Evolutionary conservation across 2,113 vertebrate genomes (phyloP).

Genomic region (Harpagus bidentatus): DNA sequence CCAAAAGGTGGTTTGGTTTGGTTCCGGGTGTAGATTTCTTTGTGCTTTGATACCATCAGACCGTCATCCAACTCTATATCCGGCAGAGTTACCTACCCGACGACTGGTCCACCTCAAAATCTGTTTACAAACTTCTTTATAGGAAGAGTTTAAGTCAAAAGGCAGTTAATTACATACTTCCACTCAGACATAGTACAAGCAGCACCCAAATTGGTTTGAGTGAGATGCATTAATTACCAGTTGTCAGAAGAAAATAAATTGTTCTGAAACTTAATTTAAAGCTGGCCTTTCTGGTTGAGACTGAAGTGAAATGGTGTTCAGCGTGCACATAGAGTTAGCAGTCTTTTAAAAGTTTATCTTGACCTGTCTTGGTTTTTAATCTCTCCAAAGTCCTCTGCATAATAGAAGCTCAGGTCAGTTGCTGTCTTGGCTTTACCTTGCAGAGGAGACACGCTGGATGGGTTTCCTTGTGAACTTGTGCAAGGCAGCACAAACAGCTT

Average conservation of each 20-base stretch:
- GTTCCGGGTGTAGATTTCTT: neutral
- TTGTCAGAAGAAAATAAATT: constrained; percentile 12
- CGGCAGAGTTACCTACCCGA: neutral
- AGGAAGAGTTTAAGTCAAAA: neutral
- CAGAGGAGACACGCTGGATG: neutral
- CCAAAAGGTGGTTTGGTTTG: neutral
- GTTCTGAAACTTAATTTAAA: constrained; percentile 5
- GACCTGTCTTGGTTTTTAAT: neutral
- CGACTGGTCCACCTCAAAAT: neutral
- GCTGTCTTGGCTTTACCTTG: neutral
- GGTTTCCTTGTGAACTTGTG: neutral
- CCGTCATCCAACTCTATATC: neutral
- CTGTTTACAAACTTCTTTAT: neutral
- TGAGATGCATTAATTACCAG: constrained; percentile 5
- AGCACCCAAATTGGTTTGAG: neutral
- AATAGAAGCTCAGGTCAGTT: neutral
- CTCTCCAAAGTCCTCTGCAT: neutral
- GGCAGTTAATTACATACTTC: neutral
- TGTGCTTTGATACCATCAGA: neutral
- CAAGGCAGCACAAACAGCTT: neutral
- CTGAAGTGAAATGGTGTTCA: neutral
- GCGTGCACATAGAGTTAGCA: neutral
- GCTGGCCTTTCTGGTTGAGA: neutral
- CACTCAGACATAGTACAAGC: neutral
- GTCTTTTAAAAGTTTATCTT: neutral